These are phyloP conservation scores for Zaprionus davidi DNA, from an alignment of 1,140 invertebrate genomes.

Conservation along the genomic window DNA sequence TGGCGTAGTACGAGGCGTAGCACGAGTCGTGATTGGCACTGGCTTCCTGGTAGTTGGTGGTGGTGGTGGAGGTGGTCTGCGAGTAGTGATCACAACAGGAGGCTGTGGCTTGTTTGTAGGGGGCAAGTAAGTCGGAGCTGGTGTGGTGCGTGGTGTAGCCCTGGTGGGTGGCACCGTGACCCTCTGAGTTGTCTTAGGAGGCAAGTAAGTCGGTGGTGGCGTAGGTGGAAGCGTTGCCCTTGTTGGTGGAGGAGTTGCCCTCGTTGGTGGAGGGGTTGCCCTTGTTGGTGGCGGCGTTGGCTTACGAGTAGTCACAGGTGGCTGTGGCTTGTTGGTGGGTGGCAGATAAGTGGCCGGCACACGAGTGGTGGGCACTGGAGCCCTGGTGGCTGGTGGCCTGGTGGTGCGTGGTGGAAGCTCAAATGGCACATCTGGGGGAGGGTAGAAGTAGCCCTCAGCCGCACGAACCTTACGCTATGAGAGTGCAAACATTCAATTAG, in stretches of 20 bases:
- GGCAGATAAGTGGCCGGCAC: slow-evolving; percentile 66
- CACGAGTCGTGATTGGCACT: slow-evolving; percentile 28
- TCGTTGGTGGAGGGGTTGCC: slow-evolving; percentile 42
- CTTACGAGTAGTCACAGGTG: slow-evolving; percentile 53
- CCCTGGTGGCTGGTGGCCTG: slow-evolving; percentile 52
- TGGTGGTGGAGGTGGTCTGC: slow-evolving; percentile 26
- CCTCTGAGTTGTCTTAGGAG: slow-evolving; percentile 43
- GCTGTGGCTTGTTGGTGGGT: slow-evolving; percentile 61
- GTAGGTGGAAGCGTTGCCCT: slow-evolving; percentile 42
- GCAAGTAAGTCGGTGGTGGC: slow-evolving; percentile 62
- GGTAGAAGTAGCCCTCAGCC: slow-evolving; percentile 74
- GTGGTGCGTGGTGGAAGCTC: slow-evolving; percentile 63
- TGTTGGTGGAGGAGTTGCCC: slow-evolving; percentile 33
- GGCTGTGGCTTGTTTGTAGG: slow-evolving; percentile 49
- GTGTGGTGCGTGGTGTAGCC: slow-evolving; percentile 31
- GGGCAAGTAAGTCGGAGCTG: slow-evolving; percentile 56
- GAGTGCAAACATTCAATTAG: background rate
- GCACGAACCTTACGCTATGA: slow-evolving; percentile 72
- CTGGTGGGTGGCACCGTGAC: slow-evolving; percentile 28
- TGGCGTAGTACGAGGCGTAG: slow-evolving; percentile 35
- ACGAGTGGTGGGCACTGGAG: slow-evolving; percentile 40
- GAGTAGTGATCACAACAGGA: slow-evolving; percentile 44
- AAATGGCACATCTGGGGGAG: slow-evolving; percentile 70
- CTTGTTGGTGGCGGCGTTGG: slow-evolving; percentile 25
- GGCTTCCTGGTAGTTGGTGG: slow-evolving; percentile 45